These are phyloP conservation scores for Platygyra sinensis DNA, from an alignment of 64 coral and sea anemone species.

Conservation along the genomic window DNA sequence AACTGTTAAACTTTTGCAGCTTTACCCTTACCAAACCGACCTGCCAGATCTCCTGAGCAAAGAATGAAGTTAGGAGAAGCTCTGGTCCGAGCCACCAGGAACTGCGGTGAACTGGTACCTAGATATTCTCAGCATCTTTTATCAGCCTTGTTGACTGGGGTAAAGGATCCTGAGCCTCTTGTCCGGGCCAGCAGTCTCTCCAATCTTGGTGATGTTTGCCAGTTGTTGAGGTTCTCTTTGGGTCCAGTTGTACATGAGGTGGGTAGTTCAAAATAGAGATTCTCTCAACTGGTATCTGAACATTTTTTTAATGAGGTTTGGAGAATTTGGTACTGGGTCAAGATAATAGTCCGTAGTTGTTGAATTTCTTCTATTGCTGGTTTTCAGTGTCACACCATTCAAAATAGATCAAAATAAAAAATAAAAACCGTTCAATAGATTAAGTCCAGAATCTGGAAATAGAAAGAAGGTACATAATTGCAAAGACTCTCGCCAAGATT, in stretches of 20 bases:
- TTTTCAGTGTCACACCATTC: no score
- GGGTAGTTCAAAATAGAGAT: not conserved
- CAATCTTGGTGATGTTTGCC: conserved; percentile 90
- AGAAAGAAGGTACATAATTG: no score
- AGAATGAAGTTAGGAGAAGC: conserved; percentile 90
- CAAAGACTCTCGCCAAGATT: no score
- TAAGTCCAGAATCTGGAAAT: no score
- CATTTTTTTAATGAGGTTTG: no score
- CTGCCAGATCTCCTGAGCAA: conserved; percentile 48
- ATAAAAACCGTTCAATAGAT: no score
- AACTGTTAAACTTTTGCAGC: not conserved
- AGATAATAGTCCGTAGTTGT: no score
- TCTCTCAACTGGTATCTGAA: no score
- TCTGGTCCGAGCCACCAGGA: conserved; percentile 69
- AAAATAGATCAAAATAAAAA: no score
- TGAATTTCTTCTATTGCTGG: no score
- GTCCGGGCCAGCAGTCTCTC: conserved; percentile 94
- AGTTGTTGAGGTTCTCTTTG: conserved; percentile 76
- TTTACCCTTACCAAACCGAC: not conserved
- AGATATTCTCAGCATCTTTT: conserved; percentile 76
- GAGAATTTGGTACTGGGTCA: no score
- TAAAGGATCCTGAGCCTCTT: conserved; percentile 72
- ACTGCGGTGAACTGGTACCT: conserved; percentile 83
- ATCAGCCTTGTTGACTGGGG: conserved; percentile 69
- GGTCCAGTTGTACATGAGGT: conserved; percentile 86